Evolutionary conservation across 2,113 vertebrate species (phyloP), one percentile per base, ranked within the genome.

Genomic region (Corythornis vintsioides): DNA sequence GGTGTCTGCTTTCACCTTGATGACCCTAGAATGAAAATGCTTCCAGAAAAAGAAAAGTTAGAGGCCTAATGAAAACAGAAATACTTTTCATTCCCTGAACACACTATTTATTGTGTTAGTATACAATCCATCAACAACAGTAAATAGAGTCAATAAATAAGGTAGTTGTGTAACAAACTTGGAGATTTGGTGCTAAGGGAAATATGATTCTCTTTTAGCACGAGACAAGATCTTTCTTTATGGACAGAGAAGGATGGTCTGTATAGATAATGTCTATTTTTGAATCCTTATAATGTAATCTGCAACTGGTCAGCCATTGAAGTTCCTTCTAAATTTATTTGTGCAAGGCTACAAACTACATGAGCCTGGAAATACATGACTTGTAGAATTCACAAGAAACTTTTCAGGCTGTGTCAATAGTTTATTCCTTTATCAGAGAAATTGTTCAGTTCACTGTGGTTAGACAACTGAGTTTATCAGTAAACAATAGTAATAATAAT

Each of bases 111-210:
- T 80, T 93, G 83, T 96, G 91, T 95, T 97, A 94, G 67, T 97
- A 89, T 94, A 95, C 84, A 92, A 96, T 97, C 95, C 96, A 97
- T 97, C 96, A 98, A 83, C 92, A 93, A 80, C 70, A 93, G 94
- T 80, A 97, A 97, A 97, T 92, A 95, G 94, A 96, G 88, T 96
- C 87, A 89, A 82, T 93, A 97, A 95, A 96, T 95, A 96, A 97
- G 88, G 81, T 66, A 92, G 74, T 82, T 14, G 43, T 96, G 92
- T 96, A 96, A 96, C 94, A 91, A 85, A 92, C 89, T 92, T 75
- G 73, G 94, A 95, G 94, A 90, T 94, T 95, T 96, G 94, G 70
- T 89, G 78, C 93, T 96, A 82, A 83, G 84, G 71, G 88, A 97
- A 97, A 95, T 95, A 96, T 90, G 88, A 91, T 93, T 90, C 72